Evolutionary conservation across 2,113 vertebrate genomes (phyloP), one percentile per base, ranked within the genome.

Genomic region (Epinephelus cyanopodus): DNA sequence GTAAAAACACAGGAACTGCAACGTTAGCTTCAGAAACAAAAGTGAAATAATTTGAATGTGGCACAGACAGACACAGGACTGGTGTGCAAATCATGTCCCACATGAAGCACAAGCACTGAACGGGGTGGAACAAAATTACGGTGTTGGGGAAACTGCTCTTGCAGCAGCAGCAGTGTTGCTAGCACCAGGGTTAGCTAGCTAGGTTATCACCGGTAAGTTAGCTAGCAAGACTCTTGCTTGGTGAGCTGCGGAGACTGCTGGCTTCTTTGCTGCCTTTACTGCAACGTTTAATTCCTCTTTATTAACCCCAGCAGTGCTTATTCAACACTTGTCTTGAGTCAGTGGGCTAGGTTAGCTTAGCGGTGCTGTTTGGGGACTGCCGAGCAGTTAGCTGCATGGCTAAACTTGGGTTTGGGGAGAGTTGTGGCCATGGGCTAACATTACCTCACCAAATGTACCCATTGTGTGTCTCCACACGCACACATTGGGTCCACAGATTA

Each of bases 1-100:
- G 98, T 97, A 96, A 95, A 93, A 81, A 86, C 76, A 89, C 84
- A 73, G 81, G 71, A 84, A 92, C 89, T 84, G 57, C 74, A 86
- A 70, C 56, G 74, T 45, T 88, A 79, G 65, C 61, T 60, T 82
- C 29, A 71, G 48, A 80, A 78, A 81, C 61, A 68, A 57, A 81
- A 83, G 77, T 71, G 48, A 60, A 81, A 58, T 82, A 45, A 72
- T 83, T 52, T 63, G 19, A 60, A 87, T 86, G 79, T 84, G 74
- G 82, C 84, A 84, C 82, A 63, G 48, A 80, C 70, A 67, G 52
- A 83, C 78, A 72, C 58, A 27, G 45, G 76, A 48, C 48, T 33
- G 54, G 29, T 27, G 62, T 71, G 81, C 47, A 66, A 67, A 75
- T 18, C 12, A 62, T 82, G 84, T 77, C 89, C 79, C 81, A 79